Conservation (phyloP, 1,140 invertebrate species). For the Heliothis virescens region DNA sequence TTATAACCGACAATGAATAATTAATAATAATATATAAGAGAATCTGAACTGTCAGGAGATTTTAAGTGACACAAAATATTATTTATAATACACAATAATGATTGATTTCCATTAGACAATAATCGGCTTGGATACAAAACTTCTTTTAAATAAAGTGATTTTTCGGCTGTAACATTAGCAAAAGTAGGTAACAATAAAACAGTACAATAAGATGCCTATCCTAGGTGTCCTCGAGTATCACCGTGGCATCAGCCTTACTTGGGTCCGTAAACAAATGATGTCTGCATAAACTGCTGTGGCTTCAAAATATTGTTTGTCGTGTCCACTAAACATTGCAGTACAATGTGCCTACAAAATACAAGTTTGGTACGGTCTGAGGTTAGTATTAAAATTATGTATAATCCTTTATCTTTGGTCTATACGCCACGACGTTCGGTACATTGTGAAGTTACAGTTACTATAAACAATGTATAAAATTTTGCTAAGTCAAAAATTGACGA, state of each 20-base stretch:
- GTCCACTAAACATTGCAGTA: constrained; percentile 52
- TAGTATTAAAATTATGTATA: constrained; percentile 83
- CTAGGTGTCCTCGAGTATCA: constrained; percentile 38
- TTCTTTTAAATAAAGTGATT: constrained; percentile 36
- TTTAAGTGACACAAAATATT: constrained; percentile 44
- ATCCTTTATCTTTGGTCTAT: constrained; percentile 84
- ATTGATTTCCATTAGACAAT: constrained; percentile 41
- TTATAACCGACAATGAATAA: constrained; percentile 80
- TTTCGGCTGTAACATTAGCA: constrained; percentile 44
- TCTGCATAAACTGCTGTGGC: constrained; percentile 35
- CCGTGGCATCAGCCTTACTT: constrained; percentile 42
- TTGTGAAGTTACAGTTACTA: constrained; percentile 78
- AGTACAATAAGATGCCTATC: constrained; percentile 40
- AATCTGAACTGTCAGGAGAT: constrained; percentile 42
- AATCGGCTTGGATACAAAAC: constrained; percentile 39
- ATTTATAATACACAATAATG: constrained; percentile 42
- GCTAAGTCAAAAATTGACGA: constrained; percentile 86
- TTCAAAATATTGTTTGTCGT: constrained; percentile 20
- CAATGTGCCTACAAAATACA: constrained; percentile 73
- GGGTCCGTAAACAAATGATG: constrained; percentile 44
- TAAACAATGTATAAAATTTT: constrained; percentile 86
- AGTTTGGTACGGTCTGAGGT: constrained; percentile 84
- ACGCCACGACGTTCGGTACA: constrained; percentile 78
- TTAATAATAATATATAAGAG: constrained; percentile 62
- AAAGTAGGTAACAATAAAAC: constrained; percentile 46